Percentiles rank a stretch among this genome's conserved stretches.
These are phyloP conservation scores for Xanthorhoe designata DNA, from an alignment of 2,888 invertebrate species.

Conservation along the genomic window DNA sequence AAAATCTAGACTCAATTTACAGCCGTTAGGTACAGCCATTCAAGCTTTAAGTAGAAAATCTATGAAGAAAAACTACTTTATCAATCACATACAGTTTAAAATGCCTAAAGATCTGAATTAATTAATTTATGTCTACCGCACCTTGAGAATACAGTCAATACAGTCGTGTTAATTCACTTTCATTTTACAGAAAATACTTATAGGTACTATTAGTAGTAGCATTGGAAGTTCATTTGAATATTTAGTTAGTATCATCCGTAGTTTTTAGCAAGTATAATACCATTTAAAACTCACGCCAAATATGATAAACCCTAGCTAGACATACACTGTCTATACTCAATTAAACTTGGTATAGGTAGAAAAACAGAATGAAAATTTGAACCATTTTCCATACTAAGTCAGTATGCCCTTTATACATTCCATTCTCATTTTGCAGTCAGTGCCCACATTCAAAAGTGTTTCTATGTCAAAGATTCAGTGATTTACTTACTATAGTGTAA, in stretches of 20 bases:
- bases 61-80: neutral
- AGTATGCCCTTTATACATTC: neutral
- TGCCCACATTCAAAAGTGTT: neutral
- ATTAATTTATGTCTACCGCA: too few relatives aligned
- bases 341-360: neutral
- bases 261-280: neutral
- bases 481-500: slow-evolving; percentile 34
- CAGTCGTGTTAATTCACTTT: too few relatives aligned
- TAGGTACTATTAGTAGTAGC: neutral
- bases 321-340: neutral
- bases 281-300: too few relatives aligned
- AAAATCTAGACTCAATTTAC: neutral
- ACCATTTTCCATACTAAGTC: neutral
- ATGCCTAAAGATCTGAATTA: too few relatives aligned
- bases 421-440: neutral
- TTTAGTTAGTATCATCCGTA: neutral
- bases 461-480: slow-evolving; percentile 9
- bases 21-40: neutral
- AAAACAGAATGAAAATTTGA: neutral
- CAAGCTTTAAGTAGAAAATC: neutral
- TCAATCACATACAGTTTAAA: too few relatives aligned
- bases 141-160: too few relatives aligned
- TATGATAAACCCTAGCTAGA: too few relatives aligned
- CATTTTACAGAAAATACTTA: too few relatives aligned
- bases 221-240: slow-evolving; percentile 4